phyloP scores from a whole-genome alignment of 2,888 invertebrate species.

The Rhagonycha lutea region DNA sequence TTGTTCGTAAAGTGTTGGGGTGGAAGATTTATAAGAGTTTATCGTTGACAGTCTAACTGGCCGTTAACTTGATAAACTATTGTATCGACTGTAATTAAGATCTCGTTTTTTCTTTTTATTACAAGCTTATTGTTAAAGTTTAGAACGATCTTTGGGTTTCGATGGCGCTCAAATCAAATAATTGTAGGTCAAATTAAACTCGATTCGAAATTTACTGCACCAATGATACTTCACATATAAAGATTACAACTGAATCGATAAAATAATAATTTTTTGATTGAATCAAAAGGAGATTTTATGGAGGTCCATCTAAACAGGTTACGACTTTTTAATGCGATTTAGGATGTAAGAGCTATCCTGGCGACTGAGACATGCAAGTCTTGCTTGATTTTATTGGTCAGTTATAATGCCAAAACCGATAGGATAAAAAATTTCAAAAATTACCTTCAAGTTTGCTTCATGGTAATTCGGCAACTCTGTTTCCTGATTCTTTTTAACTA shows the following conservation, averaged over 20 bases:
- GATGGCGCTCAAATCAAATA: conserved; percentile 9
- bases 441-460: background rate
- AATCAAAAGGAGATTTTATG: background rate
- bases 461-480: too few relatives aligned
- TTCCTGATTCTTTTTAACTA: too few relatives aligned
- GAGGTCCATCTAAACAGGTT: background rate
- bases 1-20: conserved; percentile 30
- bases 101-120: conserved; percentile 32
- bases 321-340: background rate
- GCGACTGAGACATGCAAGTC: background rate
- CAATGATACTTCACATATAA: background rate
- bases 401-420: background rate
- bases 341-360: background rate
- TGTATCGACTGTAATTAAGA: conserved; percentile 44
- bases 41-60: conserved; percentile 43
- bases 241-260: background rate
- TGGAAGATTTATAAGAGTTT: conserved; percentile 43
- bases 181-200: background rate
- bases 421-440: background rate
- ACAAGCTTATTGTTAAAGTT: conserved; percentile 25
- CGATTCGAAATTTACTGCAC: background rate
- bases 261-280: background rate
- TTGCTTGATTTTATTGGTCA: background rate
- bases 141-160: background rate
- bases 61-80: conserved; percentile 45